Evolutionary conservation across 2,888 invertebrate species (phyloP).

Genomic region (Callosobruchus maculatus): DNA sequence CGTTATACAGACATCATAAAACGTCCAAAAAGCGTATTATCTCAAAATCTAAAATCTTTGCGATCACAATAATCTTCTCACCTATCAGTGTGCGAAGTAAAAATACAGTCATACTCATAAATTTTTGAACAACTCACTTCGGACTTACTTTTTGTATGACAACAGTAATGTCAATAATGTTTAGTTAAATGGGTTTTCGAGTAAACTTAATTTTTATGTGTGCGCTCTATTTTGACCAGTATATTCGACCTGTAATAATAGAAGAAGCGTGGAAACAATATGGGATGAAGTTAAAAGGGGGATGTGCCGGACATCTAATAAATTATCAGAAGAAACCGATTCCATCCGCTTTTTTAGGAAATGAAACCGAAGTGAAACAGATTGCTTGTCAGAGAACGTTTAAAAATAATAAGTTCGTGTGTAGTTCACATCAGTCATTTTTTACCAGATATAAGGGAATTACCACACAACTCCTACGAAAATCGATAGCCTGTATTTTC

Average conservation of each 20-base stretch:
- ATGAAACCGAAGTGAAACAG: constrained; percentile 42
- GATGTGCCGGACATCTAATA: not conserved
- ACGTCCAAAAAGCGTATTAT: no score
- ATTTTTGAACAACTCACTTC: no score
- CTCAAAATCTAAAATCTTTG: no score
- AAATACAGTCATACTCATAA: no score
- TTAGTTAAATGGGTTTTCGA: no score
- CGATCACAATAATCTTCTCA: no score
- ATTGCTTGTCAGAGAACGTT: constrained; percentile 48
- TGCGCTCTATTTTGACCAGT: no score
- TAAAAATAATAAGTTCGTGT: constrained; percentile 50
- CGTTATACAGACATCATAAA: no score
- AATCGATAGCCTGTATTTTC: constrained; percentile 42
- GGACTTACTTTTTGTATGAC: no score
- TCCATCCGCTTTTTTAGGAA: constrained; percentile 9
- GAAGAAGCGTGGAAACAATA: not conserved
- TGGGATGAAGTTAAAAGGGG: not conserved
- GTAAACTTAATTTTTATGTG: no score
- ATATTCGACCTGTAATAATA: not conserved
- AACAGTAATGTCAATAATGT: no score
- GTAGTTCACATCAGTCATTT: constrained; percentile 47
- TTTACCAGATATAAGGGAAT: constrained; percentile 48
- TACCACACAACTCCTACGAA: constrained; percentile 42
- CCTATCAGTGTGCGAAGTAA: no score
- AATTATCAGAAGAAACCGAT: not conserved